Base-by-base conservation (phyloP, 1,140 invertebrate genomes). In the Oryzaephilus surinamensis region DNA sequence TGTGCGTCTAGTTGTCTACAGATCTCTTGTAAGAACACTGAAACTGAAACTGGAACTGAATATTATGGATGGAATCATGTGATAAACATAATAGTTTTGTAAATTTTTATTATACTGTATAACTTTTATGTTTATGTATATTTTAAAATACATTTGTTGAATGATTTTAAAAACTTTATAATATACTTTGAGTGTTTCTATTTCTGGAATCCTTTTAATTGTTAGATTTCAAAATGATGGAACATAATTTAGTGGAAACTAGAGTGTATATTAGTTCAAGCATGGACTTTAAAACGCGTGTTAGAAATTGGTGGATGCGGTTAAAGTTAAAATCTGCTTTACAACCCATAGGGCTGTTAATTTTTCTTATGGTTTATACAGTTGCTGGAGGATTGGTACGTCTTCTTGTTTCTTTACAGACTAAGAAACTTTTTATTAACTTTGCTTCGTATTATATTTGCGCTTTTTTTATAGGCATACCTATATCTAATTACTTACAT, bases 321-420 rank as follows among this genome's bases (percentile, higher is more conserved):
- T 60, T 70, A 19, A 57, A 69, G 45, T 60, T 76, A 2, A 76
- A 79, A 57, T 66, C 71, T 11, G 72, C 74, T 6, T 52, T 79
- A 21, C 74, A 79, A 36, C 81, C 83, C 46, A 61, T 80, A 12
- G 80, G 79, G 12, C 59, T 85, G 27, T 65, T 84, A 37, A 63
- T 81, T 11, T 73, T 76, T 0, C 63, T 85, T 8, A 81, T 79
- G 68, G 56, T 79, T 17, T 85, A 84, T 49, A 84, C 80, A 1
- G 73, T 70, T 17, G 69, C 77, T 27, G 82, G 82, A 38, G 82
- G 81, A 50, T 60, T 81, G 71, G 82, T 84, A 67, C 75, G 73
- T 68, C 32, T 24, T 14, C 15, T 12, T n/a, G 24, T 21, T 34
- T 34, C 24, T 8, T 33, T 20, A 14, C 11, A 29, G 16, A 10